Evolutionary conservation across 2,113 vertebrate genomes (phyloP), one percentile per base, ranked within the genome.

Genomic region (Thinocorus orbignyianus): DNA sequence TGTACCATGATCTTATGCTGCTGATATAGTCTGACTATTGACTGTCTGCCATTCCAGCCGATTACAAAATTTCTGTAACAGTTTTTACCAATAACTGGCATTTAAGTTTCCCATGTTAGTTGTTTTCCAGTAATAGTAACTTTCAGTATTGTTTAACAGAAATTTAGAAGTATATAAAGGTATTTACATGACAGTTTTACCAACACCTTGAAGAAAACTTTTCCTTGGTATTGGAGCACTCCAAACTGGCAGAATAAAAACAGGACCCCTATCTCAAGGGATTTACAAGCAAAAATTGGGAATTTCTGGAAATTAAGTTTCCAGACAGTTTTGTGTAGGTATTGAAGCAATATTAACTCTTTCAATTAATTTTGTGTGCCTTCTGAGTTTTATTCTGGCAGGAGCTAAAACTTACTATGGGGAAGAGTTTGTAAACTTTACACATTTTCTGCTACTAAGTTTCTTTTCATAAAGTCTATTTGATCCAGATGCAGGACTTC

Each of bases 371-470:
- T 52, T 10, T 51, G 17, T 7, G 35, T 31, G n/a, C 42, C 15
- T 52, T n/a, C 44, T 2, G 13, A 77, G n/a, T 44, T 48, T n/a
- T 30, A 17, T 30, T 54, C 60, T 19, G 26, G 48, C 88, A 91
- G 31, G 33, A 79, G 73, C 79, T 81, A 4, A 31, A 37, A 61
- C 23, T 49, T 46, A 57, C 48, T 82, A 37, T 1, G 58, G 30
- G 25, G 20, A 55, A 5, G 35, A 65, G 46, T 95, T 90, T 96
- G 87, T 65, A 81, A 95, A 78, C 77, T 94, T 91, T 52, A 68
- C 82, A 93, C 30, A 39, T 62, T 96, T 71, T 80, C 72, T 71
- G 54, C 86, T 97, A 72, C 58, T 9, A 18, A 62, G 69, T 93
- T 92, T 62, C 71, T 87, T 51, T 81, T 76, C 62, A 31, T 39